Base-by-base conservation (phyloP, 2,888 invertebrate species). In the Synergus umbraculus region DNA sequence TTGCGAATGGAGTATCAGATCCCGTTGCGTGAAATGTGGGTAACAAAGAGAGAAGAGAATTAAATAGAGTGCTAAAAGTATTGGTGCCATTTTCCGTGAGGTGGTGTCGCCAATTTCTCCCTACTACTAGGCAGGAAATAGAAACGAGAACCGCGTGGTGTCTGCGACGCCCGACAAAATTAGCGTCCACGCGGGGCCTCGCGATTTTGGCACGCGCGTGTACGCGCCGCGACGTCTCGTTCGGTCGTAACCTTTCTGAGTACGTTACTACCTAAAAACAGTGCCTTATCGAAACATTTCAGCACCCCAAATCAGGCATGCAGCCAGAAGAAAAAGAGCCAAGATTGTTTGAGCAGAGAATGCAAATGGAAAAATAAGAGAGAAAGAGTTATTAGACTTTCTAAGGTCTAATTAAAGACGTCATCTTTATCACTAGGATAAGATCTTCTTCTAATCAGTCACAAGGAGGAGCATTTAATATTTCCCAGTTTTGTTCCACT, bases 141-240 rank as follows among this genome's bases (percentile, higher is more conserved):
- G 90, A 90, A 76, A 80, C 83, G 82, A 85, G 85, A 86, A 90
- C 90, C 90, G 89, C 90, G 91, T 91, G 91, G 91, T 91, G 91
- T 91, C 91, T 91, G 83, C 89, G 89, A 89, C 87, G 88, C 88
- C 88, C 85, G 87, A 88, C 89, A 83, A 83, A 91, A 90, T 91
- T 91, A 91, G 90, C 89, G 89, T 87, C 91, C 91, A 91, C 90
- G 91, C 90, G 91, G 91, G 86, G 86, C 87, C 79, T 73, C 73
- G 73, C 37, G 85, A 88, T 87, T 88, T 87, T 87, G 88, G 87
- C 89, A 87, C 87, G 86, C 85, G 81, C 81, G 77, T 76, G 66
- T 76, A 77, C 65, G 64, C 69, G 73, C 65, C 77, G 78, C 77
- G 76, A 66, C 78, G 79, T 76, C 78, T 78, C 60, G 66, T 58